Percentiles rank a stretch among this genome's conserved stretches.
These are phyloP conservation scores for Xiphophorus hellerii DNA, from an alignment of 2,113 vertebrate genomes.

Conservation along the genomic window DNA sequence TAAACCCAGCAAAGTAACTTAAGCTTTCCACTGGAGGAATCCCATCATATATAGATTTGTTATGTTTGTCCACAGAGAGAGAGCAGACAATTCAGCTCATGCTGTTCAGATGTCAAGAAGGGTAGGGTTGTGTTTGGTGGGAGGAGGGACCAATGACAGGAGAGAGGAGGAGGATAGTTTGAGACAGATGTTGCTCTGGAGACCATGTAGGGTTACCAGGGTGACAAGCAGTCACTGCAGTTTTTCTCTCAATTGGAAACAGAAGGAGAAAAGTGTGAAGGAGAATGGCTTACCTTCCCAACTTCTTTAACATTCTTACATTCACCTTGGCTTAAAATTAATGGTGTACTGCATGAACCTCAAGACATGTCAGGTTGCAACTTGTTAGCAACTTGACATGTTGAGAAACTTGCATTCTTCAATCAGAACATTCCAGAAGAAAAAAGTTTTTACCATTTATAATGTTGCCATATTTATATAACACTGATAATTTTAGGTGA, in stretches of 20 bases:
- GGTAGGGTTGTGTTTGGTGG: constrained; percentile 3
- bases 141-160: constrained; percentile 22
- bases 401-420: neutral
- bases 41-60: constrained; percentile 65
- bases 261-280: constrained; percentile 7
- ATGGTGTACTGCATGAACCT: neutral
- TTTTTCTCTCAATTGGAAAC: constrained; percentile 52
- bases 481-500: neutral
- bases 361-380: neutral
- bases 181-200: constrained; percentile 67
- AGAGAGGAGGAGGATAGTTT: constrained; percentile 42
- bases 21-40: constrained; percentile 20
- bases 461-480: neutral
- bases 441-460: neutral
- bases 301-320: neutral
- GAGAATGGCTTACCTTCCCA: neutral
- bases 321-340: neutral
- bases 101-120: constrained; percentile 42
- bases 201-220: constrained; percentile 66
- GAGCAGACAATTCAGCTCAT: constrained; percentile 36
- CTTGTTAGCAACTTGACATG: too few species aligned
- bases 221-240: constrained; percentile 64
- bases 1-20: constrained; percentile 25
- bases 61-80: constrained; percentile 38
- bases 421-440: neutral